Conservation (phyloP, 2,888 invertebrate species). For the Cephus pygmeus region DNA sequence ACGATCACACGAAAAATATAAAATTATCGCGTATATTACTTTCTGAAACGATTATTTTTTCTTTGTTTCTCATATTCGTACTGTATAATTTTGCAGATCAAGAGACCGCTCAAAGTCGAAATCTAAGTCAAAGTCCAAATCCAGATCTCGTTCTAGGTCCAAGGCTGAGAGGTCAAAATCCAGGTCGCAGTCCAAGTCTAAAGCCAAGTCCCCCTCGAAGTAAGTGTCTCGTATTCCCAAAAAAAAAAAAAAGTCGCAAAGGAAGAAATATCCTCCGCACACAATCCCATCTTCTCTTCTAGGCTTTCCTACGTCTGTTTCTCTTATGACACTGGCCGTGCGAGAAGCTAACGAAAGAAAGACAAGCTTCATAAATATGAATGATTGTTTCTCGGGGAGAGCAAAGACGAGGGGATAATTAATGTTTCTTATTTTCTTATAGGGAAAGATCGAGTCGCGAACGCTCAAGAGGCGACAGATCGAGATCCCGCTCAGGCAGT, state of each 20-base stretch:
- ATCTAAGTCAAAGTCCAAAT: constrained; percentile 74
- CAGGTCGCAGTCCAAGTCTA: constrained; percentile 69
- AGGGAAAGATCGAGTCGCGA: constrained; percentile 64
- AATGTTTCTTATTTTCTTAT: constrained; percentile 14
- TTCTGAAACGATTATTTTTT: constrained; percentile 11
- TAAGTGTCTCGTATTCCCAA: constrained; percentile 52
- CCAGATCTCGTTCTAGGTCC: constrained; percentile 73
- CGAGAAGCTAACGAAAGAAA: constrained; percentile 10
- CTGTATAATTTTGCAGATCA: constrained; percentile 68
- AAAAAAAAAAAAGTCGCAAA: background rate
- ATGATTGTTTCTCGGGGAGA: constrained; percentile 13
- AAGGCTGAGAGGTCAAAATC: constrained; percentile 70
- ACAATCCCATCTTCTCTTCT: constrained; percentile 8
- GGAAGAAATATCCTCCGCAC: background rate
- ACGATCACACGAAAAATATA: background rate
- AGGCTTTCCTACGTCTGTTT: background rate
- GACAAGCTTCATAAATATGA: constrained; percentile 8
- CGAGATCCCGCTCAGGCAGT: constrained; percentile 61
- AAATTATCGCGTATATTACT: background rate
- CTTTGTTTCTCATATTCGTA: constrained; percentile 33
- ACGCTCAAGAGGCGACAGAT: constrained; percentile 61
- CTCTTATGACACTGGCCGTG: constrained; percentile 5
- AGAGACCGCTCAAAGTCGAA: constrained; percentile 75
- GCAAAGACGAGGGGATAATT: constrained; percentile 12
- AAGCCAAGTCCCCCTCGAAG: constrained; percentile 68